A percentile compares a stretch with the other conserved stretches of the same genome.
phyloP scores from a whole-genome alignment of 2,113 vertebrate genomes.

The Oxygymnocypris stewartii region DNA sequence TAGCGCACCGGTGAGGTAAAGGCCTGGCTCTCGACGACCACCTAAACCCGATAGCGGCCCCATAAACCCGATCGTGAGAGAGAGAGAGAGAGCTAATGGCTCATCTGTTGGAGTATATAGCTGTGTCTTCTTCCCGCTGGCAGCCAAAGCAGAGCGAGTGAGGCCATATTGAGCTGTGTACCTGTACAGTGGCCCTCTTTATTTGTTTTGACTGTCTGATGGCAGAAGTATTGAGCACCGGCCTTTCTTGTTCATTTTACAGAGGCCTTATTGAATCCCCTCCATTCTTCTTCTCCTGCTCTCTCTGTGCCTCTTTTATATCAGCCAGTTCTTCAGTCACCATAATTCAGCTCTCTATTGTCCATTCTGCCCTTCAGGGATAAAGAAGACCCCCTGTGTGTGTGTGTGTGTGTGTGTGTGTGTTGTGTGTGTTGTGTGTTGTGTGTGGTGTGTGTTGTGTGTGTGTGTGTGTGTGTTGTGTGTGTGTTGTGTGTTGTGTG shows the following conservation, averaged over 20 bases:
- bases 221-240: constrained; percentile 71
- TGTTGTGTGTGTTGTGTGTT: too few relatives aligned
- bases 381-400: constrained; percentile 50
- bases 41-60: too few relatives aligned
- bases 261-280: constrained; percentile 64
- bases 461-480: too few relatives aligned
- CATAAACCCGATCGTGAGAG: too few relatives aligned
- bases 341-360: constrained; percentile 62
- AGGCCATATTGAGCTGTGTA: constrained; percentile 71
- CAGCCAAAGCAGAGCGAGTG: constrained; percentile 63
- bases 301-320: constrained; percentile 44
- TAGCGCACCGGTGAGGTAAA: constrained; percentile 53
- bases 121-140: constrained; percentile 68
- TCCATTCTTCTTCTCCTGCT: constrained; percentile 15
- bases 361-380: constrained; percentile 63
- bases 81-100: constrained; percentile 62
- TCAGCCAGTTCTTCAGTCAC: constrained; percentile 61
- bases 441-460: too few relatives aligned
- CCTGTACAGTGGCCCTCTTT: constrained; percentile 66
- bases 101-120: constrained; percentile 69
- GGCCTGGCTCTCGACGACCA: neutral
- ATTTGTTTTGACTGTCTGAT: constrained; percentile 76
- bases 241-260: constrained; percentile 71
- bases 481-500: too few relatives aligned
- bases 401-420: too few relatives aligned